Conservation (phyloP, 30 jellyfish, hydroid and myxozoan genomes). For the Cassiopea andromeda region DNA sequence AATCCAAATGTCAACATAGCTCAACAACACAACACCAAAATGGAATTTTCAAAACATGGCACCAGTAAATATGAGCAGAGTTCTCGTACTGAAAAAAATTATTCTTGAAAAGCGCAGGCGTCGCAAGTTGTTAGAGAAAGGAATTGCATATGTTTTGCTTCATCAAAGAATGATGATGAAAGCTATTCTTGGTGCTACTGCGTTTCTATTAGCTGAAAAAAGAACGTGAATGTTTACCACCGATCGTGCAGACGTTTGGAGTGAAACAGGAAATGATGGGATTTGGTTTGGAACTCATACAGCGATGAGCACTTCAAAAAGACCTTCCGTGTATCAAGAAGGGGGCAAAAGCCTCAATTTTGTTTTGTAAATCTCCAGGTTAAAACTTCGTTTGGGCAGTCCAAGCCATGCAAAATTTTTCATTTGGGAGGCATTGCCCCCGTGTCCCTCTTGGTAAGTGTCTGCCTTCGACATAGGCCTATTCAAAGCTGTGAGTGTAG, state of each 20-base stretch:
- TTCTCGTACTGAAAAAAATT: constrained; percentile 47
- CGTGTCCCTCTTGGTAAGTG: too few relatives aligned
- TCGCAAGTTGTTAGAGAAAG: constrained; percentile 31
- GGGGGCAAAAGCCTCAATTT: too few relatives aligned
- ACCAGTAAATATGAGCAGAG: constrained; percentile 6
- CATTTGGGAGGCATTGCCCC: too few relatives aligned
- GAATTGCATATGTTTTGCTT: constrained; percentile 9
- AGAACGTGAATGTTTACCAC: background rate
- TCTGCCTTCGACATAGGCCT: too few relatives aligned
- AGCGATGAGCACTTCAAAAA: constrained; percentile 1
- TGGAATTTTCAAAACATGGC: background rate
- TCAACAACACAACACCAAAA: background rate
- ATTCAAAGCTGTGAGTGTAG: too few relatives aligned
- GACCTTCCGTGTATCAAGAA: constrained; percentile 4
- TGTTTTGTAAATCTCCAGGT: too few relatives aligned
- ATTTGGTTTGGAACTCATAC: constrained; percentile 51
- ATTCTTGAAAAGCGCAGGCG: constrained; percentile 56
- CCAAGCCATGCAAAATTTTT: too few relatives aligned
- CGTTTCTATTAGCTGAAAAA: constrained; percentile 9
- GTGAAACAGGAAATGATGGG: constrained; percentile 72
- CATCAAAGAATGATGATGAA: constrained; percentile 25
- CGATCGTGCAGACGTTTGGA: constrained; percentile 67
- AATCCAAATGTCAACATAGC: background rate
- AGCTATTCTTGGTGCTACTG: constrained; percentile 14
- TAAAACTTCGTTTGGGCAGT: too few relatives aligned